Percentiles rank a stretch among this genome's conserved stretches.
Conservation (phyloP, 2,113 vertebrate species). For the Solea senegalensis region DNA sequence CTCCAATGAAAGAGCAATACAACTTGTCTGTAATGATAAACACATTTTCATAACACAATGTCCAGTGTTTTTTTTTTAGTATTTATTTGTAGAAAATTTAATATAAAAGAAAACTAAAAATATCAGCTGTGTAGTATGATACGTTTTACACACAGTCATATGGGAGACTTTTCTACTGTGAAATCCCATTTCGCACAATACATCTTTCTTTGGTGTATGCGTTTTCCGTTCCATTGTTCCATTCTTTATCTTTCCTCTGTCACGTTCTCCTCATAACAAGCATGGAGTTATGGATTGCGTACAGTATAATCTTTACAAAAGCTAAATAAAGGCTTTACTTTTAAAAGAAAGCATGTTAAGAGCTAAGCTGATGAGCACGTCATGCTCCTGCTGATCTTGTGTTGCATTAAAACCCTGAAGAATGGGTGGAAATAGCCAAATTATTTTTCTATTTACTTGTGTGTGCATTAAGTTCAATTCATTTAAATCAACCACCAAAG, state of each 20-base stretch:
- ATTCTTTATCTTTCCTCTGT: slow-evolving; percentile 15
- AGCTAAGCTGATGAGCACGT: slow-evolving; percentile 15
- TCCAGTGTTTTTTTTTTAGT: background rate
- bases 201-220: slow-evolving; percentile 26
- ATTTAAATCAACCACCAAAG: background rate
- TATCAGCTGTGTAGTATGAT: too few species aligned
- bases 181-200: slow-evolving; percentile 25
- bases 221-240: slow-evolving; percentile 15
- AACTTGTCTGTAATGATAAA: slow-evolving; percentile 68
- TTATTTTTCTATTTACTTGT: background rate
- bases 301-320: slow-evolving; percentile 13
- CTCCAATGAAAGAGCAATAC: slow-evolving; percentile 22
- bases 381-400: background rate
- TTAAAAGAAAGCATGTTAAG: slow-evolving; percentile 11
- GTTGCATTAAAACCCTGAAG: background rate
- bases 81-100: too few species aligned
- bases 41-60: slow-evolving; percentile 29
- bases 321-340: slow-evolving; percentile 4
- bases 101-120: too few species aligned
- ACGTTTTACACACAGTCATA: background rate
- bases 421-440: background rate
- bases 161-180: background rate
- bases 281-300: background rate
- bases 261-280: background rate
- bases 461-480: background rate